Evolutionary conservation across 53 echinoderm and acorn worm genomes (phyloP), one percentile per base, ranked within the genome.

Genomic region (Henricia sp.): DNA sequence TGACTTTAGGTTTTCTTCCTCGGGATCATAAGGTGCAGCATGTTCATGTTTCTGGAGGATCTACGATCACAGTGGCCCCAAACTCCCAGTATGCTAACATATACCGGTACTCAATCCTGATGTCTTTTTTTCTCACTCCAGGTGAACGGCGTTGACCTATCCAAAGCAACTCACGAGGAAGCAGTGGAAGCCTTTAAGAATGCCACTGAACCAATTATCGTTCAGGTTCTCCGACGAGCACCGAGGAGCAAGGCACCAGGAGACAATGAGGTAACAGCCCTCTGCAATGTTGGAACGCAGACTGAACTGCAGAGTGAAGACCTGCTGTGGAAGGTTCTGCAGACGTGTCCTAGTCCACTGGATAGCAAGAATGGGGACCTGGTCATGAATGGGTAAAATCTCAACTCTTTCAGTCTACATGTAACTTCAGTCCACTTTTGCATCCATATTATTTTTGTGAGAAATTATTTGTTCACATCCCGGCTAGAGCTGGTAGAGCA

Each of bases 141-240:
- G 96, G 96, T 96, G 4, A 96, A 96, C 33, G 96, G 96, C 28
- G 88, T 90, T 63, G 96, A 96, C 85, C 88, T 96, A 17, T 92
- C 96, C 17, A 91, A 93, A 78, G 91, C 96, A 32, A 91, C 96
- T 6, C 96, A 96, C 35, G 96, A 96, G 56, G 96, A 96, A 72
- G 96, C 96, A 0, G 96, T 96, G 12, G 96, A 96, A 56, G 96
- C 96, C 55, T 96, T 96, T 84, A 93, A 93, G 70, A 96, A 96
- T 60, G 96, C 96, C 30, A 67, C 91, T 27, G 96, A 96, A 67
- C 96, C 96, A 20, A 96, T 96, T 76, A 90, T 94, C 20, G 96
- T 96, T 13, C 94, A 96, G 56, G 96, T 96, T n/a, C 84, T 96
- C 27, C 82, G 97, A 41, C 76, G 97, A 62, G 88, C 97, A 1